Conservation (phyloP, 1,140 invertebrate genomes). For the Tyrophagus putrescentiae region DNA sequence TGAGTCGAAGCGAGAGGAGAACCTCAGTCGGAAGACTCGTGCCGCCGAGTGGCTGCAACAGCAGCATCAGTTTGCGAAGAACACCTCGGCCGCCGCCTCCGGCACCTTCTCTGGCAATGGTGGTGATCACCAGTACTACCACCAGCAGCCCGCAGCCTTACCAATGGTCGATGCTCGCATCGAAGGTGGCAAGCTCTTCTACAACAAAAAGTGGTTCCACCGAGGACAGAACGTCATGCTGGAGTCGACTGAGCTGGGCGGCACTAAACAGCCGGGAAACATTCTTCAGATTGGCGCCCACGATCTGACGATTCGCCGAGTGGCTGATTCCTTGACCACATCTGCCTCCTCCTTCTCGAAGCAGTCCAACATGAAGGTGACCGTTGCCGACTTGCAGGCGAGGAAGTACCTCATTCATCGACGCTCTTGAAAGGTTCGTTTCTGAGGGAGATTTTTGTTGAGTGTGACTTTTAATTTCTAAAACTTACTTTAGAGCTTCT, state of each 20-base stretch:
- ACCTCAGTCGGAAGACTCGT: too few species aligned
- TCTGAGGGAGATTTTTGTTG: too few species aligned
- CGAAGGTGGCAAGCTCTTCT: conserved; percentile 82
- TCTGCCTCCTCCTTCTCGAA: conserved; percentile 40
- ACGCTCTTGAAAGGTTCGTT: conserved; percentile 39
- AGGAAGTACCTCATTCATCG: conserved; percentile 75
- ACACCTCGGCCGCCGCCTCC: not conserved
- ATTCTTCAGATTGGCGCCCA: conserved; percentile 76
- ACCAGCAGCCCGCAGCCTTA: not conserved
- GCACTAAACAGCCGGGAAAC: conserved; percentile 52
- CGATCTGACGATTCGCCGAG: conserved; percentile 46
- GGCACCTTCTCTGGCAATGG: not conserved
- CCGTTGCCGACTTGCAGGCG: conserved; percentile 60
- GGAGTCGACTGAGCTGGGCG: conserved; percentile 63
- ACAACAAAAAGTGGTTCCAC: conserved; percentile 81
- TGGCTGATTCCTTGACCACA: not conserved
- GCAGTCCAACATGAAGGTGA: conserved; percentile 65
- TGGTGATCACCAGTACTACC: not conserved
- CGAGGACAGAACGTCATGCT: conserved; percentile 79
- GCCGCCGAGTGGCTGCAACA: too few species aligned
- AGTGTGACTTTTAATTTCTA: too few species aligned
- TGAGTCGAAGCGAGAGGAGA: too few species aligned
- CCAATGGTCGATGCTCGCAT: conserved; percentile 53
- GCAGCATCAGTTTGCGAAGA: too few species aligned
- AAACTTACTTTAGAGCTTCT: too few species aligned